Evolutionary conservation across 2,113 vertebrate species (phyloP).

Genomic region (Heterotis niloticus): DNA sequence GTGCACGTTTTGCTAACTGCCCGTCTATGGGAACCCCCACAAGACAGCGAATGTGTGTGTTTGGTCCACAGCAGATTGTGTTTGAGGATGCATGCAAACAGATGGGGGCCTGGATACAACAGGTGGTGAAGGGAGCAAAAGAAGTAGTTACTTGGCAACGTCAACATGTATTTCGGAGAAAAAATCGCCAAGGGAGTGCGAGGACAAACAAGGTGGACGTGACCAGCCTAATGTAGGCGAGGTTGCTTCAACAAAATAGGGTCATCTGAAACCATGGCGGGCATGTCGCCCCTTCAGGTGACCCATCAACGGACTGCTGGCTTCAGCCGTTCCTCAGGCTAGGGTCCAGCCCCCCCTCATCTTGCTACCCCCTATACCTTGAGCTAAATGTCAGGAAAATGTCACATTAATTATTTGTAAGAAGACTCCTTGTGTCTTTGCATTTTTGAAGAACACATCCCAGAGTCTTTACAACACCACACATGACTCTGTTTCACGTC

Average conservation of each 20-base stretch:
- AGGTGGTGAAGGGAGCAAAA: conserved; percentile 9
- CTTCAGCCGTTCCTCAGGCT: neutral
- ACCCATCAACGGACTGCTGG: neutral
- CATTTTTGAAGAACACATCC: neutral
- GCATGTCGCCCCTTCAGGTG: neutral
- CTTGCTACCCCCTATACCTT: neutral
- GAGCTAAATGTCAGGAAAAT: conserved; percentile 19
- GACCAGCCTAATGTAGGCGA: neutral
- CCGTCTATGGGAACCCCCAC: neutral
- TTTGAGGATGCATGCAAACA: conserved; percentile 4
- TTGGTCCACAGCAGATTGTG: neutral
- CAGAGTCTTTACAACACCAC: neutral
- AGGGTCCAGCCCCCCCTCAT: neutral
- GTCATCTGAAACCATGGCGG: neutral
- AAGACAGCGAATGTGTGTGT: neutral
- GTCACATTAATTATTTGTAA: conserved; percentile 13
- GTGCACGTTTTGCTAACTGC: neutral
- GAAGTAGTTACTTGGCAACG: conserved; percentile 20
- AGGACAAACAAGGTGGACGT: neutral
- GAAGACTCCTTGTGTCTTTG: neutral
- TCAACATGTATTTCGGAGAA: conserved; percentile 6
- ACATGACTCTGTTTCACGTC: no score
- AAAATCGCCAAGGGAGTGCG: neutral
- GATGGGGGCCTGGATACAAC: conserved; percentile 1
- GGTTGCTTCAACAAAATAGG: no score